Evolutionary conservation across 1,140 invertebrate genomes (phyloP).

Genomic region (Tribolium castaneum): DNA sequence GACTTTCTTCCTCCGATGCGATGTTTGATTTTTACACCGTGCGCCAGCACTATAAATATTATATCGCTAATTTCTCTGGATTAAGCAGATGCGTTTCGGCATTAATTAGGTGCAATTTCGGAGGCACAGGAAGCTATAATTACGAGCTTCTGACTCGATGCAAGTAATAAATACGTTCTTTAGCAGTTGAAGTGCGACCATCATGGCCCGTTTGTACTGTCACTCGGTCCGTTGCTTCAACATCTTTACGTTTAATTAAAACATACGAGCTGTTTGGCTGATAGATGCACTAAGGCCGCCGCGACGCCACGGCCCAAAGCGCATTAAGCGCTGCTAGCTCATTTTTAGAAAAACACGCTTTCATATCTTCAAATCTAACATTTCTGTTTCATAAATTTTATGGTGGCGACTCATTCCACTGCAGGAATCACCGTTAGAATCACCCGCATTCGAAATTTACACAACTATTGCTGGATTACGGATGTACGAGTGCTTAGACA

Average conservation of each 20-base stretch:
- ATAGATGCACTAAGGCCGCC: slow-evolving; percentile 52
- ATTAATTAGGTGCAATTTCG: slow-evolving; percentile 39
- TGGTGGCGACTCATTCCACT: neutral
- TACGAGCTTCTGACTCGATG: slow-evolving; percentile 29
- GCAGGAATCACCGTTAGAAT: neutral
- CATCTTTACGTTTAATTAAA: slow-evolving; percentile 60
- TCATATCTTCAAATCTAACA: slow-evolving; percentile 1
- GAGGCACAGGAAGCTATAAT: slow-evolving; percentile 50
- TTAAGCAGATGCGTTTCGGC: slow-evolving; percentile 36
- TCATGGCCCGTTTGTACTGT: slow-evolving; percentile 60
- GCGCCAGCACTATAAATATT: slow-evolving; percentile 1
- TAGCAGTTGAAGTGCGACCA: slow-evolving; percentile 60
- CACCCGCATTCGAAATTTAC: neutral
- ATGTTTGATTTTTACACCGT: slow-evolving; percentile 1
- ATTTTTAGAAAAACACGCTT: slow-evolving; percentile 5
- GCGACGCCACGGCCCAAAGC: slow-evolving; percentile 6
- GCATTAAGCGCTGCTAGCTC: slow-evolving; percentile 27
- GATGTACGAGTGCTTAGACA: neutral
- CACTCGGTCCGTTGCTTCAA: slow-evolving; percentile 57
- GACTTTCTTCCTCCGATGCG: neutral
- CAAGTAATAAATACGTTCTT: slow-evolving; percentile 59
- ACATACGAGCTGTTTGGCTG: slow-evolving; percentile 53
- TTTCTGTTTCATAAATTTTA: neutral
- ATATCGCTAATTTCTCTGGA: slow-evolving; percentile 29
- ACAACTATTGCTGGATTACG: neutral